Evolutionary conservation across 2,113 vertebrate species (phyloP).

Genomic region (Physeter macrocephalus): DNA sequence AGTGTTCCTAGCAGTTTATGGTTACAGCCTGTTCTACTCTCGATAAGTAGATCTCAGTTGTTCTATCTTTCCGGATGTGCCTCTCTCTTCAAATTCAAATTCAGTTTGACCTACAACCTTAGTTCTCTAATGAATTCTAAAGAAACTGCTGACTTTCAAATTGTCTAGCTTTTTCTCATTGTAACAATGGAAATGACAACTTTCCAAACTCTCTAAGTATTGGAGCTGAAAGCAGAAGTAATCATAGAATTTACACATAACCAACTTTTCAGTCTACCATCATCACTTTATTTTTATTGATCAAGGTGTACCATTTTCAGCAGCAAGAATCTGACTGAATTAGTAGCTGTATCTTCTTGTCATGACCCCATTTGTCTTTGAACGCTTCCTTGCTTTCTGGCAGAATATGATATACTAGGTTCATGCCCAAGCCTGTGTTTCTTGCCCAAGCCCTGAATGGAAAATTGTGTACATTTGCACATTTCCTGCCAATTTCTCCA

Average conservation of each 20-base stretch:
- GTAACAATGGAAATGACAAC: background rate
- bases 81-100: background rate
- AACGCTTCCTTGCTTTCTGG: background rate
- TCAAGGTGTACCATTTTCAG: background rate
- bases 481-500: background rate
- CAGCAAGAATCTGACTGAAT: background rate
- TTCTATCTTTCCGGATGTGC: background rate
- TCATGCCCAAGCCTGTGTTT: background rate
- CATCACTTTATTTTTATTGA: background rate
- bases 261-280: background rate
- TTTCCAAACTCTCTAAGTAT: background rate
- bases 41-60: background rate
- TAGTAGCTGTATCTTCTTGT: fast-evolving
- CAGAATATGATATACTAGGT: background rate
- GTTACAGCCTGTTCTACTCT: background rate
- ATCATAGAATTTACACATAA: background rate
- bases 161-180: background rate
- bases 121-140: background rate
- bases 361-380: background rate
- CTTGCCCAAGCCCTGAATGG: too few species aligned
- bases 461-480: background rate
- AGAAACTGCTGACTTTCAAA: background rate
- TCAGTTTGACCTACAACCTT: background rate
- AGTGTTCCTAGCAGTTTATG: background rate
- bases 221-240: background rate